Evolutionary conservation across 2,797 vertebrate genomes (phyloP).

Genomic region (Bufotes viridis): DNA sequence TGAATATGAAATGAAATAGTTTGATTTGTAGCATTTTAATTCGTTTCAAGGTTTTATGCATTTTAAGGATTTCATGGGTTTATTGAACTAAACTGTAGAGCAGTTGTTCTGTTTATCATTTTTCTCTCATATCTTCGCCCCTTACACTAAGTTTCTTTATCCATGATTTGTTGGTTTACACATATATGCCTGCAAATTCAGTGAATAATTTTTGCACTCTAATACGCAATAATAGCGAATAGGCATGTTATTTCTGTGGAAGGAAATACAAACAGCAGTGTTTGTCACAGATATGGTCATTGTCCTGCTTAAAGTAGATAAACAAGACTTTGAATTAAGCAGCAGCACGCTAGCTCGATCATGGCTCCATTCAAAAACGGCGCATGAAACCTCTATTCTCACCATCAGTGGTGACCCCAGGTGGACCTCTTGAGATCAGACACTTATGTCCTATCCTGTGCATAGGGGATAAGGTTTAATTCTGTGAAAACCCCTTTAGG

Average conservation of each 20-base stretch:
- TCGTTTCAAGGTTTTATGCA: slow-evolving; percentile 47
- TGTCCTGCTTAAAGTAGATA: not conserved
- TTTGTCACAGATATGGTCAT: not conserved
- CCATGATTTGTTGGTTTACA: not conserved
- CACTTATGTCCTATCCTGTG: too few species aligned
- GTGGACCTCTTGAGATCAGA: too few species aligned
- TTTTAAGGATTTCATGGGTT: slow-evolving; percentile 36
- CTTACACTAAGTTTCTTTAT: slow-evolving; percentile 22
- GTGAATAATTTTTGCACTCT: slow-evolving; percentile 10
- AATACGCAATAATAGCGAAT: not conserved
- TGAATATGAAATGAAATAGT: slow-evolving; percentile 42
- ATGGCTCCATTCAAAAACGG: too few species aligned
- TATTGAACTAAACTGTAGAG: slow-evolving; percentile 35
- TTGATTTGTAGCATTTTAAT: slow-evolving; percentile 58
- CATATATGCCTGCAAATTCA: not conserved
- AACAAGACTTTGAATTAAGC: too few species aligned
- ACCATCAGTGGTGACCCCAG: too few species aligned
- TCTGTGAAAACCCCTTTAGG: too few species aligned
- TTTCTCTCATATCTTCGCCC: slow-evolving; percentile 25
- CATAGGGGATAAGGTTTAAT: too few species aligned
- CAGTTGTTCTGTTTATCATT: slow-evolving; percentile 30
- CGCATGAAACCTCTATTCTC: too few species aligned
- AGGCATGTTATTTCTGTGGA: not conserved
- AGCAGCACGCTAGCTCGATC: too few species aligned
- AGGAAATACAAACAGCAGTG: not conserved